Evolutionary conservation across 2,113 vertebrate genomes (phyloP), one percentile per base, ranked within the genome.

Genomic region (Hipposideros armiger): DNA sequence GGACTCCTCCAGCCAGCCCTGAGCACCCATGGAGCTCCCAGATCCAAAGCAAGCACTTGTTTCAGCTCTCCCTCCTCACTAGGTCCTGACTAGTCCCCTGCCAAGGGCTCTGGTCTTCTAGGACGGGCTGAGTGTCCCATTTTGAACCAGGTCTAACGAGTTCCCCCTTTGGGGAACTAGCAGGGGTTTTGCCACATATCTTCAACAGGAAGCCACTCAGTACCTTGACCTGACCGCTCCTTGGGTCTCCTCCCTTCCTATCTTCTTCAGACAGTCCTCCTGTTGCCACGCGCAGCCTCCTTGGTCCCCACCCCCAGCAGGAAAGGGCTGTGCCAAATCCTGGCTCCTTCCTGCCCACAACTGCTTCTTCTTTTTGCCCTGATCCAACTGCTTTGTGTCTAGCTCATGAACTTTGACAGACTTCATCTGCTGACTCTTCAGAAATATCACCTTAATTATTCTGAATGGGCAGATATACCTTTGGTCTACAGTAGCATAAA

Each of bases 351-450:
- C 19, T 58, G 54, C 10, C 80, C 28, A 40, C 4, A 1, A 15
- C 11, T 26, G 45, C 58, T 66, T 64, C 67, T 15, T 76, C 42
- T 58, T 72, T 73, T 50, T 40, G 6, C 0, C 0, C 36, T 11
- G 60, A 87, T 40, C 84, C 42, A 87, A 66, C 45, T 83, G 45
- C 47, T 91, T 36, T 90, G 84, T 54, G 45, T 85, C 50, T 73
- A 47, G 32, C 52, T 84, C 52, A 84, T 52, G 56, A 90, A 90
- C 90, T 82, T 36, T 62, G 72, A 77, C 76, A 87, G 73, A 67
- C 84, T 52, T 73, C 36, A 64, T n/a, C 67, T 70, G 85, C 56
- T 82, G 76, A 93, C 76, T 93, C 54, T 83, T 50, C 58, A 92
- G 87, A 88, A 90, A 84, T 36, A 47, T 14, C 1, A 45, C 70